These are phyloP conservation scores for Rachycentron canadum DNA, from an alignment of 2,797 vertebrate species.

Conservation along the genomic window DNA sequence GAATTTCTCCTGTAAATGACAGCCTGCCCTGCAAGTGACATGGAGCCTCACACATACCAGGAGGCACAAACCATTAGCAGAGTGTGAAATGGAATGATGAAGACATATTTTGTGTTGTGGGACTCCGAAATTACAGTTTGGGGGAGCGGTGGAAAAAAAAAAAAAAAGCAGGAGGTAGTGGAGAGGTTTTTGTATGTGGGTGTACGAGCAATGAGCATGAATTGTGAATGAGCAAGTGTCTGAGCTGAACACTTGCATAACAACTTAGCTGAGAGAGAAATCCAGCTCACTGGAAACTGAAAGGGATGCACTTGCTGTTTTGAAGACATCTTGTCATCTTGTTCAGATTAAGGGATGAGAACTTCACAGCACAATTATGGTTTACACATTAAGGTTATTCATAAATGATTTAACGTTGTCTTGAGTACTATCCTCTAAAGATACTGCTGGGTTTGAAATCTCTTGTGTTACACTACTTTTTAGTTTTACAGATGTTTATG, in stretches of 20 bases:
- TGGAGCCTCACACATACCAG: constrained; percentile 49
- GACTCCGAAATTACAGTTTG: constrained; percentile 62
- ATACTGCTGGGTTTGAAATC: constrained; percentile 33
- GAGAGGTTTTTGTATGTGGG: constrained; percentile 62
- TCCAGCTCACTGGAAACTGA: constrained; percentile 46
- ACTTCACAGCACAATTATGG: constrained; percentile 38
- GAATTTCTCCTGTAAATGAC: constrained; percentile 65
- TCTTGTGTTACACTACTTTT: constrained; percentile 17
- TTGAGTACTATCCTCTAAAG: constrained; percentile 30
- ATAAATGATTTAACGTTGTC: constrained; percentile 60
- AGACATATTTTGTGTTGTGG: constrained; percentile 63
- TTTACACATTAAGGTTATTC: constrained; percentile 53
- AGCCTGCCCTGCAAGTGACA: constrained; percentile 56
- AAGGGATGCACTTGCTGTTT: constrained; percentile 47
- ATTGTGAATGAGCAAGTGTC: constrained; percentile 79
- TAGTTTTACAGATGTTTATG: constrained; percentile 42
- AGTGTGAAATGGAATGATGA: constrained; percentile 62
- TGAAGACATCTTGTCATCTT: constrained; percentile 67
- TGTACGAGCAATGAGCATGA: constrained; percentile 69
- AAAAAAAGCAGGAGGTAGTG: constrained; percentile 6
- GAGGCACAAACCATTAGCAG: constrained; percentile 61
- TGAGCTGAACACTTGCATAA: constrained; percentile 75
- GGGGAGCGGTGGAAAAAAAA: constrained; percentile 1
- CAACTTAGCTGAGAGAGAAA: constrained; percentile 64
- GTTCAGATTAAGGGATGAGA: constrained; percentile 62